Conservation (phyloP, 2,797 vertebrate genomes). For the Aplochiton taeniatus region DNA sequence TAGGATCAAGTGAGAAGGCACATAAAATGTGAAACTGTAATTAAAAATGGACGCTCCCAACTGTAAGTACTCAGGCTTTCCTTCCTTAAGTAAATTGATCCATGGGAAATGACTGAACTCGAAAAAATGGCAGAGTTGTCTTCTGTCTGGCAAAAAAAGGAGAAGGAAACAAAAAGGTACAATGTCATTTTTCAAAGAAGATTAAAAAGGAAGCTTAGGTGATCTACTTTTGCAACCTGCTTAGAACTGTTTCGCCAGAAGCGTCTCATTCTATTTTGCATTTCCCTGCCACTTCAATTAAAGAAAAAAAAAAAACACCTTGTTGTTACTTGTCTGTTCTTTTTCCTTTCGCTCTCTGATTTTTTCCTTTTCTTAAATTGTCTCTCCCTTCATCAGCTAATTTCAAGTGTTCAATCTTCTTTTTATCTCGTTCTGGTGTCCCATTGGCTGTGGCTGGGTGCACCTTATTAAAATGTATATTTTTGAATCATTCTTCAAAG, state of each 20-base stretch:
- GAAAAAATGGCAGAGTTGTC: slow-evolving; percentile 27
- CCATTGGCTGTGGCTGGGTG: slow-evolving; percentile 48
- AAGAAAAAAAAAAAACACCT: slow-evolving; percentile 64
- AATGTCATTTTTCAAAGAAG: slow-evolving; percentile 40
- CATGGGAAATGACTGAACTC: slow-evolving; percentile 42
- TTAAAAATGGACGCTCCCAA: no score
- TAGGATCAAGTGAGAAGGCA: slow-evolving; percentile 14
- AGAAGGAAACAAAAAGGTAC: slow-evolving; percentile 41
- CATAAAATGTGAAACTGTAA: not conserved
- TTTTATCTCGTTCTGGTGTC: slow-evolving; percentile 55
- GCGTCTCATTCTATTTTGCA: slow-evolving; percentile 63
- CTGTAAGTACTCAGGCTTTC: not conserved
- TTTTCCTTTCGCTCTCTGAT: slow-evolving; percentile 33
- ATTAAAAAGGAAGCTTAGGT: slow-evolving; percentile 53
- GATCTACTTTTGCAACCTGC: slow-evolving; percentile 61
- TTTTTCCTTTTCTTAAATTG: slow-evolving; percentile 33
- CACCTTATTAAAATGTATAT: slow-evolving; percentile 74
- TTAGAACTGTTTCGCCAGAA: slow-evolving; percentile 57
- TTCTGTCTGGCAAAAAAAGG: slow-evolving; percentile 44
- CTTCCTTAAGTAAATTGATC: slow-evolving; percentile 43
- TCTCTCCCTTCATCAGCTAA: slow-evolving; percentile 47
- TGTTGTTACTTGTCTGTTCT: slow-evolving; percentile 50
- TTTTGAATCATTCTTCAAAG: slow-evolving; percentile 70
- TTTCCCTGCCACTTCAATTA: slow-evolving; percentile 64
- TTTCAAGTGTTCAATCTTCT: slow-evolving; percentile 65